These are phyloP conservation scores for Margaritifera margaritifera DNA, from an alignment of 2,888 invertebrate species.

Conservation along the genomic window DNA sequence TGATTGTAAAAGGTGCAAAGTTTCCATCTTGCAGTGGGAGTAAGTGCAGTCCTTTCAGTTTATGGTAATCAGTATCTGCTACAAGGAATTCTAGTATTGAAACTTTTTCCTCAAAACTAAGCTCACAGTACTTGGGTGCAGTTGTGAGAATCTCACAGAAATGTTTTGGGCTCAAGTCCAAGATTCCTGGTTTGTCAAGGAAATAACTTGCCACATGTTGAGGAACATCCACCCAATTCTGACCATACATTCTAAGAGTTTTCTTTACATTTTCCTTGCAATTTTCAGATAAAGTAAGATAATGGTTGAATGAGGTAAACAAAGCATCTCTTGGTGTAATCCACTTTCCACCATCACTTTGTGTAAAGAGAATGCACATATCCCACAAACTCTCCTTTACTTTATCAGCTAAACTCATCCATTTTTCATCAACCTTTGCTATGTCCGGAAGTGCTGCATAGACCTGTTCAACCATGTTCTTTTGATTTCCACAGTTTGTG, in stretches of 20 bases:
- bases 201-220: constrained; percentile 2
- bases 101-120: too few relatives aligned
- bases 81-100: constrained; percentile 13
- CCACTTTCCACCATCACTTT: constrained; percentile 27
- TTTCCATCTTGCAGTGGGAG: constrained; percentile 20
- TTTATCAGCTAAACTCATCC: constrained; percentile 9
- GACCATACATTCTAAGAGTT: too few relatives aligned
- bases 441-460: constrained; percentile 16
- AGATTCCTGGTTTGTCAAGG: background rate
- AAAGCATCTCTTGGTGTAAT: constrained; percentile 17
- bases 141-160: too few relatives aligned
- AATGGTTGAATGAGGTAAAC: constrained; percentile 5
- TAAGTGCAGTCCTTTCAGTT: constrained; percentile 16
- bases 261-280: too few relatives aligned
- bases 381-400: constrained; percentile 6
- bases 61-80: background rate
- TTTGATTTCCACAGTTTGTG: background rate
- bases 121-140: too few relatives aligned
- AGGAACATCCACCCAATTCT: constrained; percentile 1
- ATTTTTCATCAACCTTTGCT: constrained; percentile 4
- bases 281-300: background rate
- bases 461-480: background rate
- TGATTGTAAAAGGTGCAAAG: constrained; percentile 11
- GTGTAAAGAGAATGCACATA: constrained; percentile 14
- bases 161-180: too few relatives aligned